Evolutionary conservation across 2,113 vertebrate genomes (phyloP).

Genomic region (Epinephelus lanceolatus): DNA sequence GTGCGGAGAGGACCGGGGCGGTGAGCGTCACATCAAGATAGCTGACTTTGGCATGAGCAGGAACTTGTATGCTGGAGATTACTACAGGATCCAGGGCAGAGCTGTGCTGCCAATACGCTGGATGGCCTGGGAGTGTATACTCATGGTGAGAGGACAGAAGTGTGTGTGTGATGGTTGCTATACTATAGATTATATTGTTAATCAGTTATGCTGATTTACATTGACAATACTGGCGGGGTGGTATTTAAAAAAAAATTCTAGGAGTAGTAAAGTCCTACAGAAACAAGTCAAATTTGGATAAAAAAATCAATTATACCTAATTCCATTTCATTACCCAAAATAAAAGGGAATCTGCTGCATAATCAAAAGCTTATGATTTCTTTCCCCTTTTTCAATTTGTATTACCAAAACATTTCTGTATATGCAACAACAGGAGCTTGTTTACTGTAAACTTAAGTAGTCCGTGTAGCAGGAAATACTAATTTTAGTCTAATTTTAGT

Average conservation of each 20-base stretch:
- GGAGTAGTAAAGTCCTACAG: background rate
- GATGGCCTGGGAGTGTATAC: constrained; percentile 98
- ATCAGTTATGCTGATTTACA: background rate
- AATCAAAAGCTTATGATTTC: background rate
- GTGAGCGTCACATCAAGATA: constrained; percentile 92
- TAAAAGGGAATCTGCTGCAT: background rate
- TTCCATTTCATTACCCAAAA: background rate
- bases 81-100: constrained; percentile 93
- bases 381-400: background rate
- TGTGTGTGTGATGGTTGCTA: background rate
- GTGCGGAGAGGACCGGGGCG: constrained; percentile 77
- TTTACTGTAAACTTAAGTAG: background rate
- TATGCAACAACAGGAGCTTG: background rate
- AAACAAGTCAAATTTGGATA: background rate
- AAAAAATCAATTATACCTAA: background rate
- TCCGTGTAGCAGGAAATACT: background rate
- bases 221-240: too few relatives aligned
- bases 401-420: background rate
- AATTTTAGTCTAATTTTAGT: background rate
- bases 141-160: constrained; percentile 87
- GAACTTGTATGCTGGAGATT: constrained; percentile 92
- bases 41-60: constrained; percentile 97
- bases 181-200: background rate
- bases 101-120: constrained; percentile 95
- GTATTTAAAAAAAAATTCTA: too few relatives aligned